Base-by-base conservation (phyloP, 2,888 invertebrate species). In the Plemyria rubiginata region DNA sequence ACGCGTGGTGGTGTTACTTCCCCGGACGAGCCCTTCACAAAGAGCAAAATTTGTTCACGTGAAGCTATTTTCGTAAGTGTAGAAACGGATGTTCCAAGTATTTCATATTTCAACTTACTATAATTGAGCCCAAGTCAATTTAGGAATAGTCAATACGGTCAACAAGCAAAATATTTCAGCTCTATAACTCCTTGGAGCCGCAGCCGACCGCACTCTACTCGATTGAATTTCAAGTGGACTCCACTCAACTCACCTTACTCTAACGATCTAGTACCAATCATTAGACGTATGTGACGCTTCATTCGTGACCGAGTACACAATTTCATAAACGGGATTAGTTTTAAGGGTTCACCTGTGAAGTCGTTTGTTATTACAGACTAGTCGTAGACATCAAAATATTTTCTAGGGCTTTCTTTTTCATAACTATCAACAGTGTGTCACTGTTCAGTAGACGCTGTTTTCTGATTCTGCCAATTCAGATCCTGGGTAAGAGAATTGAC, bases 201-300 rank as follows among this genome's bases (percentile, higher is more conserved):
- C 74, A 76, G 71, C 79, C 79, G 79, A 78, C 81, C 81, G 87
- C 90, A 90, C 90, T 90, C 85, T 86, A 84, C 81, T 77, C 85
- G 87, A 92, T 92, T 92, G 89, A 85, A 85, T 89, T 81, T 79
- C 77, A 86, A 86, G 84, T 85, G 85, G 82, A 22, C 22, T 22
- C 22, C 22, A 81, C 83, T 81, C 74, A 74, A 80, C 76, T 79
- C 78, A 72, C 74, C 76, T 71, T 67, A 66, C 71, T 60, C 40
- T 46, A 53, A 56, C 62, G 56, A 62, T 56, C 56, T 48, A 62
- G 56, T 52, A 52, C 61, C 56, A 56, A 61, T 61, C 52, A 56
- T 55, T 55, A 52, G 52, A 50, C 54, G 60, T 41, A 58, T 50
- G 50, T 52, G 56, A 40, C 52, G 40, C 56, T 52, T 16, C 29